phyloP scores from a whole-genome alignment of 2,797 vertebrate species.

The Lophius americanus region DNA sequence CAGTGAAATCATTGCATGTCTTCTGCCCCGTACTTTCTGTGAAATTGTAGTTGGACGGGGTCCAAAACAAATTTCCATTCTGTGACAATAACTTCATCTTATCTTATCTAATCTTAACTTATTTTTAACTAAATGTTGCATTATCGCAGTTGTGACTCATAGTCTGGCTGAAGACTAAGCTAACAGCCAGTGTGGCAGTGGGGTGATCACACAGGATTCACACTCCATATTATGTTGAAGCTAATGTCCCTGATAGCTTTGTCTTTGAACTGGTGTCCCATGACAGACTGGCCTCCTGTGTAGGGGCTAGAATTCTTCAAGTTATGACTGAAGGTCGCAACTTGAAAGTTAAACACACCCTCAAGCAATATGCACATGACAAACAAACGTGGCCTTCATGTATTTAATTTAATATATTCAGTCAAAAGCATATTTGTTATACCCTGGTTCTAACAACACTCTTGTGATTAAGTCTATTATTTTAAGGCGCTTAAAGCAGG shows the following conservation, averaged over 20 bases:
- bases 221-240: constrained; percentile 57
- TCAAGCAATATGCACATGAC: constrained; percentile 22
- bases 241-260: constrained; percentile 50
- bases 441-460: constrained; percentile 6
- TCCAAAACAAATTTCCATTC: too few relatives aligned
- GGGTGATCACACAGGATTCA: constrained; percentile 53
- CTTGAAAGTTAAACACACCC: constrained; percentile 46
- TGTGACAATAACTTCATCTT: too few relatives aligned
- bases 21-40: too few relatives aligned
- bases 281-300: constrained; percentile 48
- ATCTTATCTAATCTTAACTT: too few relatives aligned
- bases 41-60: too few relatives aligned
- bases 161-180: constrained; percentile 37
- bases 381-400: background rate
- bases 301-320: constrained; percentile 39
- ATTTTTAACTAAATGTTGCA: constrained; percentile 32
- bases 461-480: background rate
- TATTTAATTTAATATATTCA: background rate
- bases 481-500: background rate
- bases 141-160: constrained; percentile 33
- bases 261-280: constrained; percentile 70
- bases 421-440: background rate
- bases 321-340: constrained; percentile 48
- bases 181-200: constrained; percentile 29
- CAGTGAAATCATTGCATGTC: too few relatives aligned